Base-by-base conservation (phyloP, 2,113 vertebrate genomes). In the Bos indicus region DNA sequence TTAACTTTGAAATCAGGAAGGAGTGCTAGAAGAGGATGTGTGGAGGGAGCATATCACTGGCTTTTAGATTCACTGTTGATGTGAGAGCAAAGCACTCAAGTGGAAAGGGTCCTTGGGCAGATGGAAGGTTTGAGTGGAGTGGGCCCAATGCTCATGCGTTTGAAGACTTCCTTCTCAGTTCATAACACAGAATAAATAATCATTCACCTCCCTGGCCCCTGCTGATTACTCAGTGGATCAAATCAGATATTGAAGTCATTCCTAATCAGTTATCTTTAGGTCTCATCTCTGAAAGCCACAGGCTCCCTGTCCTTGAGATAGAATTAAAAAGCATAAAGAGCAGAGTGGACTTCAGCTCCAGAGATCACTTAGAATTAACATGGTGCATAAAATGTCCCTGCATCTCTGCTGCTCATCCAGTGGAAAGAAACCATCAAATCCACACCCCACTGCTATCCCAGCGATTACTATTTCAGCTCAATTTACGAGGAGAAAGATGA, bases 391-490 rank as follows among this genome's bases (percentile, higher is more conserved):
- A 98, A 81, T 15, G 3, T 43, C 94, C 92, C 94, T 28, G 78
- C 91, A 93, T 82, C 92, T 98, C 93, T 54, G 82, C 94, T 97
- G 96, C 95, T 95, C 93, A 91, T 74, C 96, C 96, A 97, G 84
- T 96, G 97, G 97, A 98, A 98, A 98, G 92, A 98, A 98, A 57
- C 96, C 81, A 97, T 98, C 98, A 97, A 93, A 96, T 98, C 81
- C 98, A 97, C 91, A 97, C 81, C 95, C 80, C 54, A 92, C 81
- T 96, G 94, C 91, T 98, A 51, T 97, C 98, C 87, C 23, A 46
- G 84, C 64, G 46, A 78, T 48, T 97, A 52, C 57, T 56, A 91
- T 88, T 97, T 97, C n/a, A 23, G 89, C 54, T 96, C 95, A 94
- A 74, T 97, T 97, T 98, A 96, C 25, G 7, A 48, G 52, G 30